Evolutionary conservation across 2,888 invertebrate species (phyloP).

Genomic region (Hemicrepidius hirtus): DNA sequence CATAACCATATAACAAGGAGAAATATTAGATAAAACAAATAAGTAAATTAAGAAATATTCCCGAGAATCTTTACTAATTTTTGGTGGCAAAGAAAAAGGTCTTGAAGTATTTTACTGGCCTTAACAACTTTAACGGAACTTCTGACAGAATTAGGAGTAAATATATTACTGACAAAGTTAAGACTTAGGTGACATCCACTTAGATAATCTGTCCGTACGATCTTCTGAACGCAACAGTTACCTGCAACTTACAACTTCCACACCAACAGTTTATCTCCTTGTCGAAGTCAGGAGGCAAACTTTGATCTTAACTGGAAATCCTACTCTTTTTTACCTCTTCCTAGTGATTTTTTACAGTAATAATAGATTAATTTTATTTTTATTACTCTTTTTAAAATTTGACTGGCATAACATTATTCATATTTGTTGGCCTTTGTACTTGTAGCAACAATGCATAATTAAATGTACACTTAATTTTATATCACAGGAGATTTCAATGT

Average conservation of each 20-base stretch:
- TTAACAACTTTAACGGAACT: not conserved
- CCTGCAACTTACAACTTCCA: constrained; percentile 15
- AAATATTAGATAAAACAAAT: no score
- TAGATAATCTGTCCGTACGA: constrained; percentile 23
- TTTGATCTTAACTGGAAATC: not conserved
- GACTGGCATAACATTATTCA: no score
- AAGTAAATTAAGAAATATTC: no score
- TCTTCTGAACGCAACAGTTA: constrained; percentile 25
- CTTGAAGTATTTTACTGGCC: not conserved
- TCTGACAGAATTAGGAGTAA: constrained; percentile 3
- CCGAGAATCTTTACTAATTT: no score
- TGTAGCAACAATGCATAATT: no score
- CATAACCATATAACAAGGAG: no score
- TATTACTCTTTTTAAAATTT: no score
- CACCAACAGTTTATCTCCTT: constrained; percentile 13
- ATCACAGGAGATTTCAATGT: no score
- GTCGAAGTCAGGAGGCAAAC: constrained; percentile 12
- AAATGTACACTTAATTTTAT: no score
- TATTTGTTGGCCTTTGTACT: no score
- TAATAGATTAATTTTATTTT: no score
- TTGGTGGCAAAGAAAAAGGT: not conserved
- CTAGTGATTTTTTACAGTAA: no score
- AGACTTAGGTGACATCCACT: constrained; percentile 2
- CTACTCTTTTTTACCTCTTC: not conserved
- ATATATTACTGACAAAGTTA: constrained; percentile 15